Percentiles rank a stretch among this genome's conserved stretches.
Conservation (phyloP, 2,113 vertebrate species). For the Corythoichthys haematopterus region DNA sequence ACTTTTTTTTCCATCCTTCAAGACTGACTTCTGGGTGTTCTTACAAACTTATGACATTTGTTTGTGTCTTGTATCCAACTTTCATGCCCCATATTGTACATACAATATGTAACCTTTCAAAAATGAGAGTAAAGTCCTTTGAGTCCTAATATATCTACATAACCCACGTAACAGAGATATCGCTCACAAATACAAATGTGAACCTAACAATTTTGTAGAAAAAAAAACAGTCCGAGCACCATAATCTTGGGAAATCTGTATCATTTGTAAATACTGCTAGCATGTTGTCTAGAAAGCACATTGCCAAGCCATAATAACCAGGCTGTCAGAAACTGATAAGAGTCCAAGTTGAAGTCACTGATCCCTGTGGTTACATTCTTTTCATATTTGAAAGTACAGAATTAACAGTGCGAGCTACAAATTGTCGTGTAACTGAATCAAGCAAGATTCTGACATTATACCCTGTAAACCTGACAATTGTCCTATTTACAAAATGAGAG, state of each 20-base stretch:
- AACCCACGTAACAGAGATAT: neutral
- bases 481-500: neutral
- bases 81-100: neutral
- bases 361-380: neutral
- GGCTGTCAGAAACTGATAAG: constrained; percentile 6
- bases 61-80: too few relatives aligned
- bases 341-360: neutral
- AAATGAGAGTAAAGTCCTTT: neutral
- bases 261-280: neutral
- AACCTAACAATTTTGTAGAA: neutral
- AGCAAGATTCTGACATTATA: neutral
- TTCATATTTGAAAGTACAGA: neutral
- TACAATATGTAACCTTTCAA: neutral
- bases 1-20: constrained; percentile 10
- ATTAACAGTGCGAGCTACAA: neutral
- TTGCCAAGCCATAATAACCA: constrained; percentile 1
- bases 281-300: neutral
- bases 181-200: neutral
- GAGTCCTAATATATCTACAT: too few relatives aligned
- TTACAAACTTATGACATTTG: neutral
- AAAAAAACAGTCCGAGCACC: neutral
- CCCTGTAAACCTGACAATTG: neutral
- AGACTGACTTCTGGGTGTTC: constrained; percentile 24
- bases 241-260: neutral
- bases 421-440: neutral